These are phyloP conservation scores for Apamea crenata DNA, from an alignment of 2,888 invertebrate species.

Conservation along the genomic window DNA sequence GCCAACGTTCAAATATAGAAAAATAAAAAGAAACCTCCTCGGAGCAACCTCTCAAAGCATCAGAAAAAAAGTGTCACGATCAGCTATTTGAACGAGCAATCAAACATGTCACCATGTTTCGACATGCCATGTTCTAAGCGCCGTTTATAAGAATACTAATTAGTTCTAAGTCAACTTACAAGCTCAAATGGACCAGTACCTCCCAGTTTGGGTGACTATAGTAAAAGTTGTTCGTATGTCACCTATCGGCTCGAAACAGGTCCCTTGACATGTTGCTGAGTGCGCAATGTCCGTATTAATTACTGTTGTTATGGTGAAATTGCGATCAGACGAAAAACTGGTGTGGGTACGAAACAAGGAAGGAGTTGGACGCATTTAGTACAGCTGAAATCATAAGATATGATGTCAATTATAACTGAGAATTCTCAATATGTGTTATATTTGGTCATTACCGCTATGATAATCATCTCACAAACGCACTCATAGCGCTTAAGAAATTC, in stretches of 20 bases:
- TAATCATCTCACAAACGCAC: background rate
- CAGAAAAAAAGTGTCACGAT: slow-evolving; percentile 39
- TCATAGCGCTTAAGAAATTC: background rate
- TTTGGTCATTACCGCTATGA: background rate
- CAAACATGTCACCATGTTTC: slow-evolving; percentile 35
- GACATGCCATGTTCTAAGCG: slow-evolving; percentile 29
- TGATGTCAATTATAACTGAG: slow-evolving; percentile 3
- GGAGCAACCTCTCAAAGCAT: background rate
- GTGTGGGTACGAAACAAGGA: slow-evolving; percentile 13
- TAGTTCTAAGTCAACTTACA: slow-evolving; percentile 57
- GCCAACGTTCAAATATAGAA: background rate
- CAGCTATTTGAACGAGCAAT: slow-evolving; percentile 10
- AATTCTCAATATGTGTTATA: background rate
- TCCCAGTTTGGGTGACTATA: slow-evolving; percentile 54
- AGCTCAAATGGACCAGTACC: slow-evolving; percentile 54
- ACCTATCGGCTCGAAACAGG: slow-evolving; percentile 54
- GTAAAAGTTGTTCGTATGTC: slow-evolving; percentile 71
- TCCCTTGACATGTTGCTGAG: slow-evolving; percentile 53
- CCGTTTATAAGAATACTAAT: slow-evolving; percentile 56
- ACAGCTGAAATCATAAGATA: background rate
- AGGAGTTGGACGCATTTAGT: background rate
- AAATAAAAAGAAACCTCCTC: background rate
- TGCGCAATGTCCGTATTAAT: slow-evolving; percentile 61
- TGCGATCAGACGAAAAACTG: slow-evolving; percentile 42
- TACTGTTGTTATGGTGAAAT: slow-evolving; percentile 62